Conservation (phyloP, 1,140 invertebrate species). For the Phocides pigmalion region DNA sequence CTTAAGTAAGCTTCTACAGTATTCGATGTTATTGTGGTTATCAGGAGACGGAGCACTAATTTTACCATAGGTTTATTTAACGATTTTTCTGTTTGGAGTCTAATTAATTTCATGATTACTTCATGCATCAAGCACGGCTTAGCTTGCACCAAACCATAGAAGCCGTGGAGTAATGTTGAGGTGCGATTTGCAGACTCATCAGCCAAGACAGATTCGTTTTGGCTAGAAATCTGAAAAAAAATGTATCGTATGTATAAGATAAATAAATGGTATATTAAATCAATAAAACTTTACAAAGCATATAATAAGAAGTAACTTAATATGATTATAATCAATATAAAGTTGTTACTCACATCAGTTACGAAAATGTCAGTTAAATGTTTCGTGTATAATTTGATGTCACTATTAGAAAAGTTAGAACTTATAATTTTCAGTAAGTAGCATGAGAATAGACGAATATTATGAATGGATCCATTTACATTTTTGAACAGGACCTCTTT, state of each 20-base stretch:
- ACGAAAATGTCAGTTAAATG: constrained; percentile 59
- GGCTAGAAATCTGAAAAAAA: constrained; percentile 57
- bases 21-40: constrained; percentile 38
- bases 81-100: constrained; percentile 58
- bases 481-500: constrained; percentile 49
- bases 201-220: constrained; percentile 55
- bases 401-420: constrained; percentile 39
- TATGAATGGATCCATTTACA: constrained; percentile 55
- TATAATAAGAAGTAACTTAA: not conserved
- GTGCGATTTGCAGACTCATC: constrained; percentile 76
- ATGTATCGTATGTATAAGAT: constrained; percentile 32
- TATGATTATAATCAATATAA: no score
- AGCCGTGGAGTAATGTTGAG: constrained; percentile 63
- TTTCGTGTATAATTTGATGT: constrained; percentile 47
- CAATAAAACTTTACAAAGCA: not conserved
- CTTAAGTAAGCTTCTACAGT: constrained; percentile 54
- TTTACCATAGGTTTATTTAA: constrained; percentile 52
- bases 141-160: constrained; percentile 51
- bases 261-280: no score
- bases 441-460: constrained; percentile 66
- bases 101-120: constrained; percentile 51
- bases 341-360: constrained; percentile 53
- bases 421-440: constrained; percentile 57
- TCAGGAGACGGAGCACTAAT: constrained; percentile 60
- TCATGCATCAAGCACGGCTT: constrained; percentile 48